Evolutionary conservation across 2,888 invertebrate genomes (phyloP).

Genomic region (Lepetodrilus schrolli): DNA sequence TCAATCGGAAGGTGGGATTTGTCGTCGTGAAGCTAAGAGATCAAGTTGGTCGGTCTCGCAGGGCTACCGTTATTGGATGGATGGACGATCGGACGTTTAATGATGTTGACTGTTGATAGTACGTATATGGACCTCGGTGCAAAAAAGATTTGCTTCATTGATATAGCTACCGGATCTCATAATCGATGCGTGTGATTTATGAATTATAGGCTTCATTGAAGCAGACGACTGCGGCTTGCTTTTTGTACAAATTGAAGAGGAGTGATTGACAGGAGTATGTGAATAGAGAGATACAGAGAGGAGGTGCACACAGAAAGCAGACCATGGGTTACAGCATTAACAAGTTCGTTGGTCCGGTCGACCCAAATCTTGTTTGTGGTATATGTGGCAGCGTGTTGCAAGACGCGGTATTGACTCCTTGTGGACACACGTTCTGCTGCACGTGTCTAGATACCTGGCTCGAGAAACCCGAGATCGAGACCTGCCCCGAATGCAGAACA

Average conservation of each 20-base stretch:
- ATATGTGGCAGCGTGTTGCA: constrained; percentile 71
- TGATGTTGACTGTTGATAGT: too few relatives aligned
- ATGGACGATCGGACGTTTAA: too few relatives aligned
- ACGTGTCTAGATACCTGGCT: constrained; percentile 70
- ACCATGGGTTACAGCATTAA: constrained; percentile 66
- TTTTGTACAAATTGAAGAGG: background rate
- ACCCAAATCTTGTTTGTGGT: constrained; percentile 71
- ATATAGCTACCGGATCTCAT: too few relatives aligned
- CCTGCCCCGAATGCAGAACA: constrained; percentile 70
- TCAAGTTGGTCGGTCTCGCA: too few relatives aligned
- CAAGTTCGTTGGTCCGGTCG: constrained; percentile 62
- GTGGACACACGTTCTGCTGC: constrained; percentile 72
- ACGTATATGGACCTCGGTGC: too few relatives aligned
- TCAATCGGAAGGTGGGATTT: too few relatives aligned
- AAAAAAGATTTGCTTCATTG: too few relatives aligned
- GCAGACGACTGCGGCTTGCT: too few relatives aligned
- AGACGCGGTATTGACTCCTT: constrained; percentile 70
- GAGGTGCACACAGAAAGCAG: background rate
- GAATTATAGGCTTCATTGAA: too few relatives aligned
- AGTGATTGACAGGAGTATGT: background rate
- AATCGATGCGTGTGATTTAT: too few relatives aligned
- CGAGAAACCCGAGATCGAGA: constrained; percentile 51
- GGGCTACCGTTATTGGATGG: too few relatives aligned
- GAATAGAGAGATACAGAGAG: background rate
- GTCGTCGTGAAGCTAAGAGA: too few relatives aligned